These are phyloP conservation scores for Lottia gigantea DNA, from an alignment of 2,888 invertebrate genomes.

Conservation along the genomic window DNA sequence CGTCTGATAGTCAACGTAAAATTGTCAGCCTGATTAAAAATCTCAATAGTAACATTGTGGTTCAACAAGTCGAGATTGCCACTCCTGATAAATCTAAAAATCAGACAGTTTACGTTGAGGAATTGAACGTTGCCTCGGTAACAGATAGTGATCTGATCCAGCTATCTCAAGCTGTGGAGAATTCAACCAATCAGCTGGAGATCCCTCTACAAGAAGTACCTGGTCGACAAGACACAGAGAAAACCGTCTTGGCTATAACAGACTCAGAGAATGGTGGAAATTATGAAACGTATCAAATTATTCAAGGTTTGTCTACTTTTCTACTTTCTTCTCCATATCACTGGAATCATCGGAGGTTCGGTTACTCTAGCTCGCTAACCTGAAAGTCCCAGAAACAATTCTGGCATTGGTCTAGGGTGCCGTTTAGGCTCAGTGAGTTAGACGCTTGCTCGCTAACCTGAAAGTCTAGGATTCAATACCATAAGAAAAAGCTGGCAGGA, in stretches of 20 bases:
- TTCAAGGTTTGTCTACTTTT: constrained; percentile 25
- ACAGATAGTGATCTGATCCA: background rate
- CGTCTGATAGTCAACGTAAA: constrained; percentile 39
- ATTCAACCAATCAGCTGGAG: constrained; percentile 20
- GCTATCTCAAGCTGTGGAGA: background rate
- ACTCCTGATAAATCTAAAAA: background rate
- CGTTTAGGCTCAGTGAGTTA: too few species aligned
- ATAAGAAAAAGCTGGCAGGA: too few species aligned
- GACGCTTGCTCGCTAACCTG: too few species aligned
- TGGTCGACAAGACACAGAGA: constrained; percentile 5
- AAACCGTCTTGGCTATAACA: constrained; percentile 22
- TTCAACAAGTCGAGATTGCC: constrained; percentile 27
- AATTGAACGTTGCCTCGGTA: constrained; percentile 4
- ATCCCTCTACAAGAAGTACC: constrained; percentile 15
- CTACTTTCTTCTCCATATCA: too few species aligned
- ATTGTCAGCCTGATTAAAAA: constrained; percentile 48
- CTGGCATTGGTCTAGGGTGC: too few species aligned
- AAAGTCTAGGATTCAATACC: too few species aligned
- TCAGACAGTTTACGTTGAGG: background rate
- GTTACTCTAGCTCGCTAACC: too few species aligned
- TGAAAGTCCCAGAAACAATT: too few species aligned
- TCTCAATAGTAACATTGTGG: constrained; percentile 29
- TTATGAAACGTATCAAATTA: constrained; percentile 34
- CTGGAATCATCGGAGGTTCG: too few species aligned
- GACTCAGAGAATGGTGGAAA: constrained; percentile 20